Percentiles rank a stretch among this genome's conserved stretches.
phyloP scores from a whole-genome alignment of 1,140 invertebrate genomes.

The Heliothis virescens region DNA sequence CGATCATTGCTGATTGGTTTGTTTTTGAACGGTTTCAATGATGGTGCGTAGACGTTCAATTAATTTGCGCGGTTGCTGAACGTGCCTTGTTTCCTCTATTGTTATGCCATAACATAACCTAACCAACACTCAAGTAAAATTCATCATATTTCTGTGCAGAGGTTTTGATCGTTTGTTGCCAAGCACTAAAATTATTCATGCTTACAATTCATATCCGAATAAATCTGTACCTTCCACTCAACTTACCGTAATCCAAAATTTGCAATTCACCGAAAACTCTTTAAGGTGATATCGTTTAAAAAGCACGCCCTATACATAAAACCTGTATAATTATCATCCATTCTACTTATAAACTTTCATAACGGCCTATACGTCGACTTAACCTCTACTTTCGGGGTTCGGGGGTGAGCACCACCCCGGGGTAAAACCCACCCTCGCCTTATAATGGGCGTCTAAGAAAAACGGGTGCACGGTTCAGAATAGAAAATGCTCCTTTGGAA shows the following conservation, averaged over 20 bases:
- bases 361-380: conserved; percentile 86
- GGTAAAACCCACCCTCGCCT: conserved; percentile 67
- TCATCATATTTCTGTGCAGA: background rate
- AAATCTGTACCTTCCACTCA: conserved; percentile 26
- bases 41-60: background rate
- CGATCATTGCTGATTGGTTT: background rate
- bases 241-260: conserved; percentile 52
- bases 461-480: conserved; percentile 84
- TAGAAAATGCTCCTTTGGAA: conserved; percentile 86
- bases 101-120: background rate
- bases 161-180: background rate
- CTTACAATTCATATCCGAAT: conserved; percentile 26
- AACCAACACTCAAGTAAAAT: background rate
- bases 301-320: conserved; percentile 81
- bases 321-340: conserved; percentile 85
- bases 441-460: conserved; percentile 85
- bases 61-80: too few relatives aligned
- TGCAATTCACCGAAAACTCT: conserved; percentile 66
- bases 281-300: conserved; percentile 76
- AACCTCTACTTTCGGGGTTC: conserved; percentile 81
- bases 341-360: conserved; percentile 86
- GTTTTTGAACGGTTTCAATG: background rate
- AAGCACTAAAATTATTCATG: conserved; percentile 21
- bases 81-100: background rate
- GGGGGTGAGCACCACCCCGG: conserved; percentile 53